Percentiles rank a stretch among this genome's conserved stretches.
These are phyloP conservation scores for Zhuqinia jingwanae DNA, from an alignment of 2,888 invertebrate species.

Conservation along the genomic window DNA sequence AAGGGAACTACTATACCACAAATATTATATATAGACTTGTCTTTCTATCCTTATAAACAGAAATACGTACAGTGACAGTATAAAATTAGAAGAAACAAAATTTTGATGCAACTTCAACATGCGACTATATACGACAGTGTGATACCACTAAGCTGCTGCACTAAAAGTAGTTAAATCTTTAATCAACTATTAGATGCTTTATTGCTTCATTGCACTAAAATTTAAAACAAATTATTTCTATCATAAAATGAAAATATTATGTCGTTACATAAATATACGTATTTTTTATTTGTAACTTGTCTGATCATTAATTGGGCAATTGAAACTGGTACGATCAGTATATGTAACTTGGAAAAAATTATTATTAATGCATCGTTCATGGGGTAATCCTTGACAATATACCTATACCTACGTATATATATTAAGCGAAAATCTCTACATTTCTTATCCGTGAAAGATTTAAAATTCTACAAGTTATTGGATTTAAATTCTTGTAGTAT, in stretches of 20 bases:
- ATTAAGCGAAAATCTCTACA: too few species aligned
- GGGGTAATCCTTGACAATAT: background rate
- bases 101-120: background rate
- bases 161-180: background rate
- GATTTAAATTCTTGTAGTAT: background rate
- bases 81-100: constrained; percentile 5
- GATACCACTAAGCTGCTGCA: constrained; percentile 61
- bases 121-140: constrained; percentile 48
- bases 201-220: constrained; percentile 33
- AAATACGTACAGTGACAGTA: background rate
- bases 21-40: too few species aligned
- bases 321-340: too few species aligned
- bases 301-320: too few species aligned
- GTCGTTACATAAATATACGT: too few species aligned
- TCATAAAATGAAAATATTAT: background rate
- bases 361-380: too few species aligned
- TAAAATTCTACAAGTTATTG: background rate
- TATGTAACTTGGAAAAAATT: too few species aligned
- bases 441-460: background rate
- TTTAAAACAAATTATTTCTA: background rate
- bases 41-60: too few species aligned
- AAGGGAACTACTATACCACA: background rate
- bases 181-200: background rate
- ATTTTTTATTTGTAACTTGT: too few species aligned
- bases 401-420: too few species aligned